Evolutionary conservation across 2,888 invertebrate species (phyloP).

Genomic region (Drosophila hamatofila): DNA sequence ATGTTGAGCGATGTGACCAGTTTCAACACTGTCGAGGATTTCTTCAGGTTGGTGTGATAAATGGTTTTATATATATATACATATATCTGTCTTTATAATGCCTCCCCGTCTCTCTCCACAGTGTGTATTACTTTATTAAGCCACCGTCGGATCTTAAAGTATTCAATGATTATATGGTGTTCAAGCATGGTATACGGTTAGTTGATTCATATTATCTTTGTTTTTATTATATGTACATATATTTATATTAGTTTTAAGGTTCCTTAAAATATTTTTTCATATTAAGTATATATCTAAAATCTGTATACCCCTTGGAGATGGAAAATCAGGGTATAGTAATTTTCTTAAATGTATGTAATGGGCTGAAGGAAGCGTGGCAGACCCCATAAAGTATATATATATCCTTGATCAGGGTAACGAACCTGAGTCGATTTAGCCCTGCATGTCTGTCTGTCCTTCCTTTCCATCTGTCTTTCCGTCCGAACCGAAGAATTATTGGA

Average conservation of each 20-base stretch:
- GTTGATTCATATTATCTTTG: not conserved
- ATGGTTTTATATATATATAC: not conserved
- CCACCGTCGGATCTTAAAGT: conserved; percentile 91
- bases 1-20: conserved; percentile 96
- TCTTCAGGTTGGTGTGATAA: conserved; percentile 88
- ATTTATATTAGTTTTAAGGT: too few species aligned
- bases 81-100: not conserved
- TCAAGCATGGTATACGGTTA: conserved; percentile 87
- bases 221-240: not conserved
- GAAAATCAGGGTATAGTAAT: too few species aligned
- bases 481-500: too few species aligned
- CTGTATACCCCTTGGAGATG: too few species aligned
- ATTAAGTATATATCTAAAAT: not conserved
- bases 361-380: too few species aligned
- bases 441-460: too few species aligned
- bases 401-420: too few species aligned
- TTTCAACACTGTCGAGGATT: conserved; percentile 98
- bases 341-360: too few species aligned
- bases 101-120: conserved; percentile 85
- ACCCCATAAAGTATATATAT: too few species aligned
- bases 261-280: not conserved
- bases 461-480: too few species aligned
- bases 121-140: conserved; percentile 94
- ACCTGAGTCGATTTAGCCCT: too few species aligned
- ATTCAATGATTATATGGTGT: conserved; percentile 92